These are phyloP conservation scores for Sphyrna mokarran DNA, from an alignment of 2,113 vertebrate species.

Conservation along the genomic window DNA sequence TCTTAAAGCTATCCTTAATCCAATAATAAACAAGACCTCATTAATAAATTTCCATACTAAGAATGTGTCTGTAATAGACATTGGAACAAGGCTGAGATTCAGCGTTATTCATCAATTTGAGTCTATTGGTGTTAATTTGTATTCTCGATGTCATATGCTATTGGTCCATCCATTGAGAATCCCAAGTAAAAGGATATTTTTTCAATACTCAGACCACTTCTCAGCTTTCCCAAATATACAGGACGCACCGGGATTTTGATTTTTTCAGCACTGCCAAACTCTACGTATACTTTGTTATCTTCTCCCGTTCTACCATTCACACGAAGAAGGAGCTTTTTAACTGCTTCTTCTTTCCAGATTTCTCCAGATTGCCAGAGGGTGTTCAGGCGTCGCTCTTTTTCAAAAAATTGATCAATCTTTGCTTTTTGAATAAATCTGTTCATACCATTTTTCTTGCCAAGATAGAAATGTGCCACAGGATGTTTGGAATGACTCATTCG, in stretches of 20 bases:
- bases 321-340: conserved; percentile 45
- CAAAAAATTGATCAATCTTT: conserved; percentile 48
- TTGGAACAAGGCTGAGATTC: too few species aligned
- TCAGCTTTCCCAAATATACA: conserved; percentile 44
- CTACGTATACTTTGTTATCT: conserved; percentile 47
- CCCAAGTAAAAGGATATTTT: conserved; percentile 55
- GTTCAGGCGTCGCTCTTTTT: conserved; percentile 39
- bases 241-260: conserved; percentile 51
- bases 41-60: too few species aligned
- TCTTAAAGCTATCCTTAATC: neutral
- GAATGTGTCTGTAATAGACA: neutral
- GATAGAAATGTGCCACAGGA: conserved; percentile 51
- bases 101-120: neutral
- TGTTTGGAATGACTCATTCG: conserved; percentile 47
- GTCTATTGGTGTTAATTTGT: conserved; percentile 1
- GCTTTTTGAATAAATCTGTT: conserved; percentile 51
- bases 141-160: conserved; percentile 50
- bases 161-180: conserved; percentile 54
- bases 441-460: conserved; percentile 44
- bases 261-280: conserved; percentile 46
- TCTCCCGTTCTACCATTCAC: conserved; percentile 47
- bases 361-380: conserved; percentile 49
- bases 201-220: conserved; percentile 49
- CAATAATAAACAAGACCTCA: neutral
- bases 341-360: conserved; percentile 48